phyloP scores from a whole-genome alignment of 2,888 invertebrate species.

The Drosophila gaucha region DNA sequence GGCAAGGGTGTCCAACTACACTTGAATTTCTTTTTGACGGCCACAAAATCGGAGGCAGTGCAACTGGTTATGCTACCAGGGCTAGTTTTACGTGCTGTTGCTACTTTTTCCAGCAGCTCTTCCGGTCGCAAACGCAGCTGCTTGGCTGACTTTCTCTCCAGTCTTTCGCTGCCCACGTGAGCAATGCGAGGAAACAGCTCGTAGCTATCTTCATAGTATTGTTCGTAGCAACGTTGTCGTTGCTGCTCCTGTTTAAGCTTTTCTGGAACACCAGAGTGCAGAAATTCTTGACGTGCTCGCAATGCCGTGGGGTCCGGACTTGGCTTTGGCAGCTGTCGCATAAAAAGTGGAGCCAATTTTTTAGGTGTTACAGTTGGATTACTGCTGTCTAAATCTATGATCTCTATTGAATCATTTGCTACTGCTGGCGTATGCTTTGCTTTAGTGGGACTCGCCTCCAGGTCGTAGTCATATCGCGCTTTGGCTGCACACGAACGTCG shows the following conservation, averaged over 20 bases:
- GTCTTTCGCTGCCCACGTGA: constrained; percentile 85
- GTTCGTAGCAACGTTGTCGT: constrained; percentile 78
- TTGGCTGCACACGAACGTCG: constrained; percentile 81
- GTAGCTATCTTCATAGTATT: constrained; percentile 70
- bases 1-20: constrained; percentile 42
- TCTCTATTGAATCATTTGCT: constrained; percentile 45
- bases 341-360: constrained; percentile 91
- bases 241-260: constrained; percentile 86
- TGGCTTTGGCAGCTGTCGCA: constrained; percentile 86
- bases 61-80: constrained; percentile 62
- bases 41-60: constrained; percentile 46
- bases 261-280: constrained; percentile 90
- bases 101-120: not conserved
- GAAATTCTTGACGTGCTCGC: constrained; percentile 89
- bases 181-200: constrained; percentile 87
- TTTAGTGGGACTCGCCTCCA: constrained; percentile 71
- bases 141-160: not conserved
- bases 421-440: constrained; percentile 18
- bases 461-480: constrained; percentile 81
- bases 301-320: constrained; percentile 86
- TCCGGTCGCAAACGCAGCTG: not conserved
- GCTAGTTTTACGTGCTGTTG: constrained; percentile 9
- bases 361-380: constrained; percentile 71
- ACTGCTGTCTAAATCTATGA: constrained; percentile 77
- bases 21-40: not conserved